Conservation (phyloP, 2,797 vertebrate species). For the Acipenser oxyrinchus region DNA sequence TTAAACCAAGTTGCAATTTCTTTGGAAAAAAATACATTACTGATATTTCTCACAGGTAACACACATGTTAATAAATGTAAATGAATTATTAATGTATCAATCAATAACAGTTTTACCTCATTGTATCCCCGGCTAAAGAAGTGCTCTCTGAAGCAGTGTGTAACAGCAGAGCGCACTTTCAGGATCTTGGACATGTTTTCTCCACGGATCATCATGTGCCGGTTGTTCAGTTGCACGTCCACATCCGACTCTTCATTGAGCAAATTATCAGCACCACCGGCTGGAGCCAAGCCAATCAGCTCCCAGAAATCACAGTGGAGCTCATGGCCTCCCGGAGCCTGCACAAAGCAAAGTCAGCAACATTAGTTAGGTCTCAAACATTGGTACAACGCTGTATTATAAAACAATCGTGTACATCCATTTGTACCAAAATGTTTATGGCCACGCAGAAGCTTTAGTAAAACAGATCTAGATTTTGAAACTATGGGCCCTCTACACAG, state of each 20-base stretch:
- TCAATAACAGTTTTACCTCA: slow-evolving; percentile 55
- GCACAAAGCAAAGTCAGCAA: neutral
- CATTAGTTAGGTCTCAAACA: neutral
- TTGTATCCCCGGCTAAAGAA: slow-evolving; percentile 79
- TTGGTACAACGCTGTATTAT: neutral
- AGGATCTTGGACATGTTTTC: slow-evolving; percentile 90
- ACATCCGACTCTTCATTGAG: slow-evolving; percentile 94
- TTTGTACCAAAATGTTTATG: no score
- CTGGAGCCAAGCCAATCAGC: slow-evolving; percentile 78
- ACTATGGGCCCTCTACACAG: no score
- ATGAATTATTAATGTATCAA: no score
- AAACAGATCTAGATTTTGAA: no score
- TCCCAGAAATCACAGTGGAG: slow-evolving; percentile 96
- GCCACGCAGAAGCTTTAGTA: no score
- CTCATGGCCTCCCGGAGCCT: slow-evolving; percentile 94
- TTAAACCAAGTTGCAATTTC: neutral
- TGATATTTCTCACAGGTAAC: neutral
- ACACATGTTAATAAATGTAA: accelerated
- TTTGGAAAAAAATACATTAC: neutral
- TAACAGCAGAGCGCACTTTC: slow-evolving; percentile 73
- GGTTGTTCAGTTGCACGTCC: slow-evolving; percentile 93
- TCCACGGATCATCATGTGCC: slow-evolving; percentile 93
- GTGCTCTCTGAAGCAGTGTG: slow-evolving; percentile 88
- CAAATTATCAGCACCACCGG: slow-evolving; percentile 87
- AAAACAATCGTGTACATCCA: no score